Evolutionary conservation across 2,797 vertebrate genomes (phyloP).

Genomic region (Eremophila alpestris): DNA sequence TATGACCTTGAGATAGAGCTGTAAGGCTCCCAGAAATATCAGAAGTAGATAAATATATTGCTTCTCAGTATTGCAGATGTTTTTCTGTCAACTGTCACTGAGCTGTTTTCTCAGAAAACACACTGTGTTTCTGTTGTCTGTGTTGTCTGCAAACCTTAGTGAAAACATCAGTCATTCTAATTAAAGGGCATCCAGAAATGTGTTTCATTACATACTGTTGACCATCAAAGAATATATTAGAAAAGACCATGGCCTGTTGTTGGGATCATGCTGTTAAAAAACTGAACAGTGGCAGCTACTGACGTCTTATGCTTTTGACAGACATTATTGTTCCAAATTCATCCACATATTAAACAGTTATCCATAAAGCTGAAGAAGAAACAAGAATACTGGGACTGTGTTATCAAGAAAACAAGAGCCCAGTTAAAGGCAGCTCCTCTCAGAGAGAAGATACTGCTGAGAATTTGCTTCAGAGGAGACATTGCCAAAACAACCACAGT

Average conservation of each 20-base stretch:
- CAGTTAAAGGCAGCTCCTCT: background rate
- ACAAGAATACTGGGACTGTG: background rate
- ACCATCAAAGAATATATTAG: background rate
- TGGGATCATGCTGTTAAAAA: background rate
- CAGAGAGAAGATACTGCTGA: background rate
- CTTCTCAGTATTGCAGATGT: constrained; percentile 2
- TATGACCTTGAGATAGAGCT: background rate
- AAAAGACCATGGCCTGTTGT: background rate
- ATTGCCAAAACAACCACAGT: background rate
- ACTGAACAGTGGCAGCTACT: too few species aligned
- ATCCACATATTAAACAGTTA: constrained; percentile 17
- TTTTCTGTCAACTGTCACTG: constrained; percentile 55
- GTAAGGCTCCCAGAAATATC: constrained; percentile 10
- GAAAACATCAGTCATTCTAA: constrained; percentile 61
- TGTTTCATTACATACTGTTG: background rate
- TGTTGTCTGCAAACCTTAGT: constrained; percentile 28
- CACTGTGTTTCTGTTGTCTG: background rate
- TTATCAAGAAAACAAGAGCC: background rate
- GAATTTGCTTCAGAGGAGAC: background rate
- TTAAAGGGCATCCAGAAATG: constrained; percentile 43
- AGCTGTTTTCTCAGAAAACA: constrained; percentile 42
- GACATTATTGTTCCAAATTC: background rate
- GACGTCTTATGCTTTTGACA: background rate
- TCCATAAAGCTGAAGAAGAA: background rate
- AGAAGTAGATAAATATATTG: constrained; percentile 48